Conservation (phyloP, 2,113 vertebrate genomes). For the Climacteris rufus region DNA sequence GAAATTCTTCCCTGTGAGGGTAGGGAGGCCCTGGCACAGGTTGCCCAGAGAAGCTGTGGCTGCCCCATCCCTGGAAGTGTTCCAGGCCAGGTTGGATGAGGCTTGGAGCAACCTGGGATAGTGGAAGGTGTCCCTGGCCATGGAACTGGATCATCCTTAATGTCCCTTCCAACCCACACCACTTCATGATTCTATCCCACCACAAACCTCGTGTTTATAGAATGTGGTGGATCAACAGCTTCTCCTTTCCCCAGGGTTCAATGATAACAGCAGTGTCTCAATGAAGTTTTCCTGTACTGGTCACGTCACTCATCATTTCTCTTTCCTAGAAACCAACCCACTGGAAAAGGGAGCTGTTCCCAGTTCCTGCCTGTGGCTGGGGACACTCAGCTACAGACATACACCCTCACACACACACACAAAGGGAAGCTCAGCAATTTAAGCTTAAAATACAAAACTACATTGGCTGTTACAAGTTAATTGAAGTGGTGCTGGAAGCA, state of each 20-base stretch:
- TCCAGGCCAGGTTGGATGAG: neutral
- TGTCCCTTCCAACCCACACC: neutral
- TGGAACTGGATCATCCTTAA: neutral
- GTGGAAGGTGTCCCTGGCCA: neutral
- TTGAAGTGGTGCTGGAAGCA: slow-evolving; percentile 52
- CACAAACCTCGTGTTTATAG: neutral
- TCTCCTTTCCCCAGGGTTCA: neutral
- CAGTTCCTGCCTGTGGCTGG: neutral
- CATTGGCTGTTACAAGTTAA: slow-evolving; percentile 1
- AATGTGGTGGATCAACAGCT: neutral
- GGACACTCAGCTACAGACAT: neutral
- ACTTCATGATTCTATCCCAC: neutral
- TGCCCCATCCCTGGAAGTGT: neutral
- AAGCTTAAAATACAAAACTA: neutral
- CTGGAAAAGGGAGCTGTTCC: neutral
- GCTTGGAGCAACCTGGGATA: neutral
- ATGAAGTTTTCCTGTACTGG: neutral
- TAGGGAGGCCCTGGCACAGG: neutral
- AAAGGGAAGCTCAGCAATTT: neutral
- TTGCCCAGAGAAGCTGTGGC: neutral
- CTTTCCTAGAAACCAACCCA: neutral
- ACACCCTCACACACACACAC: neutral
- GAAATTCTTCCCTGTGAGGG: neutral
- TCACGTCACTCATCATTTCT: fast-evolving
- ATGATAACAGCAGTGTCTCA: neutral